phyloP scores from a whole-genome alignment of 2,888 invertebrate genomes.

The Cryptophagus acutangulus region DNA sequence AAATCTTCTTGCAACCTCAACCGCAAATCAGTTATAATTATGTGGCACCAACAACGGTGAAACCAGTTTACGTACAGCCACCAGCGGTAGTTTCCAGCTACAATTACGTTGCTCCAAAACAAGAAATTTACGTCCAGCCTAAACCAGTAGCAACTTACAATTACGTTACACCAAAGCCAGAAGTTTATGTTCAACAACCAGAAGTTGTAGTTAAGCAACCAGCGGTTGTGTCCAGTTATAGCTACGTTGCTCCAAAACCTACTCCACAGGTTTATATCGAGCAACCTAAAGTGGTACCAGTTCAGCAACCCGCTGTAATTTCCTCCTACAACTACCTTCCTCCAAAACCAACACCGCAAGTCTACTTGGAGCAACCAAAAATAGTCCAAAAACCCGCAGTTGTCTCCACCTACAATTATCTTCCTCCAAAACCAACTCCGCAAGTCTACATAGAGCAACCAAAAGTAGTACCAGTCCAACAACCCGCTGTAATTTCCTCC shows the following conservation, averaged over 20 bases:
- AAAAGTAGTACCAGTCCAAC: background rate
- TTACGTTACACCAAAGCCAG: background rate
- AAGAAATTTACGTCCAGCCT: background rate
- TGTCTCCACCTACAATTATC: slow-evolving; percentile 17
- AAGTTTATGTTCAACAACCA: background rate
- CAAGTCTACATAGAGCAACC: background rate
- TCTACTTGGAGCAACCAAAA: slow-evolving; percentile 1
- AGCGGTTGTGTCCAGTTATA: slow-evolving; percentile 18
- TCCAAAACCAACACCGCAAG: background rate
- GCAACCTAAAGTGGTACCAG: background rate
- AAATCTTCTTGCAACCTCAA: too few species aligned
- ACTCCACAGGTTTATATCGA: background rate
- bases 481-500: slow-evolving; percentile 34
- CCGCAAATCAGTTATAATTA: too few species aligned
- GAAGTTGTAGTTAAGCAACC: slow-evolving; percentile 19
- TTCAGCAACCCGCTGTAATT: slow-evolving; percentile 28
- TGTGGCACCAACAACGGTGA: slow-evolving; percentile 7
- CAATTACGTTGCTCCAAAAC: slow-evolving; percentile 5
- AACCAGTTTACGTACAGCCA: too few species aligned
- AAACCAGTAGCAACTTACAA: slow-evolving; percentile 1
- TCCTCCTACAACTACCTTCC: slow-evolving; percentile 28
- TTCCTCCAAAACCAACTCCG: slow-evolving; percentile 8
- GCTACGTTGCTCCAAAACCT: slow-evolving; percentile 12
- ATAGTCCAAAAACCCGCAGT: slow-evolving; percentile 19
- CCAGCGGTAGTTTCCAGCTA: slow-evolving; percentile 19